Evolutionary conservation across 2,888 invertebrate species (phyloP).

Genomic region (Andricus quercusramuli): DNA sequence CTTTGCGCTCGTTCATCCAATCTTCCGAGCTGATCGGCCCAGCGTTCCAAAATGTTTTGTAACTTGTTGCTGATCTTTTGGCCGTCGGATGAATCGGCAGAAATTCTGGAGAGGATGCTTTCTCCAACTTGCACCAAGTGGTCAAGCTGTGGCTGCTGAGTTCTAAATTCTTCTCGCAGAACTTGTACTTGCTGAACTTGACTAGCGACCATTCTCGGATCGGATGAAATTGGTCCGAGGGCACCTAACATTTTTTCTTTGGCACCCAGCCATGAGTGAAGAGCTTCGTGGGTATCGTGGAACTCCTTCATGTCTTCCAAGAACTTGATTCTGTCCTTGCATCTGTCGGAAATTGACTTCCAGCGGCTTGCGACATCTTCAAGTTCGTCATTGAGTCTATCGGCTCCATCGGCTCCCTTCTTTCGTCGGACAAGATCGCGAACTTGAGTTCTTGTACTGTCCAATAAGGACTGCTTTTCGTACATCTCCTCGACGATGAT

Average conservation of each 20-base stretch:
- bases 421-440: conserved; percentile 92
- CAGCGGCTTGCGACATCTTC: conserved; percentile 90
- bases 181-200: conserved; percentile 96
- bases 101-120: conserved; percentile 83
- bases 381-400: conserved; percentile 90
- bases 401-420: conserved; percentile 90
- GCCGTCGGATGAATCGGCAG: conserved; percentile 82
- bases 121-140: conserved; percentile 91
- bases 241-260: conserved; percentile 98
- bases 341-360: conserved; percentile 91
- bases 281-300: conserved; percentile 91
- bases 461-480: conserved; percentile 93
- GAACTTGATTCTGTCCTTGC: conserved; percentile 87
- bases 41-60: conserved; percentile 85
- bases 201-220: conserved; percentile 96
- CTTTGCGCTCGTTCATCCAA: conserved; percentile 94
- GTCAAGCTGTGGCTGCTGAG: conserved; percentile 93
- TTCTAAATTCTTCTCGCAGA: conserved; percentile 95
- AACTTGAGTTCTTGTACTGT: conserved; percentile 93
- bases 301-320: conserved; percentile 95
- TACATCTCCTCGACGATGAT: conserved; percentile 94
- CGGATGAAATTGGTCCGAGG: conserved; percentile 96
- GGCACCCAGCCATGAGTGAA: conserved; percentile 92
- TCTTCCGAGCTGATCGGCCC: conserved; percentile 89
- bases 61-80: conserved; percentile 87